Conservation (phyloP, 2,797 vertebrate species). For the Champsocephalus gunnari region DNA sequence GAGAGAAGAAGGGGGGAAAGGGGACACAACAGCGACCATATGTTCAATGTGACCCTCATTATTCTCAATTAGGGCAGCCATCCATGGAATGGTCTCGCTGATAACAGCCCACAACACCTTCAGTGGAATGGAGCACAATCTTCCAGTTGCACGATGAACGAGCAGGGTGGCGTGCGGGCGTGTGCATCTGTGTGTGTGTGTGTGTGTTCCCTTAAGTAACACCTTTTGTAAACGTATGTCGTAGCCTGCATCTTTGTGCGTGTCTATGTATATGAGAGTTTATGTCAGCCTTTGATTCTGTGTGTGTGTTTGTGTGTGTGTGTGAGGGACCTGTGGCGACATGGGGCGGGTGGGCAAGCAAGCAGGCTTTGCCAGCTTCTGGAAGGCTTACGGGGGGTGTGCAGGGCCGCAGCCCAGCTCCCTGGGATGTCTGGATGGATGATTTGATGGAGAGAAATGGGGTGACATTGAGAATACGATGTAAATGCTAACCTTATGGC, state of each 20-base stretch:
- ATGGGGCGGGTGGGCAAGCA: conserved; percentile 56
- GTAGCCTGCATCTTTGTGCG: not conserved
- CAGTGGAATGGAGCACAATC: conserved; percentile 77
- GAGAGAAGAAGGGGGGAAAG: conserved; percentile 79
- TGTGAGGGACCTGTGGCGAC: conserved; percentile 55
- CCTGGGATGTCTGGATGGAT: conserved; percentile 80
- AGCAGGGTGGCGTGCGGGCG: conserved; percentile 49
- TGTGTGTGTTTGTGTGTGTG: conserved; percentile 38
- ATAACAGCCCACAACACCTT: conserved; percentile 88
- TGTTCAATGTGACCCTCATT: conserved; percentile 93
- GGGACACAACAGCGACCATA: conserved; percentile 89
- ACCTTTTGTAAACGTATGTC: conserved; percentile 20
- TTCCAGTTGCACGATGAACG: conserved; percentile 76
- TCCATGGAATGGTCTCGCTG: conserved; percentile 90
- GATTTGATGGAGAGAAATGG: conserved; percentile 85
- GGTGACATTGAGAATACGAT: conserved; percentile 87
- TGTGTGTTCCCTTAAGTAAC: conserved; percentile 22
- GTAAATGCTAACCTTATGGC: conserved; percentile 80
- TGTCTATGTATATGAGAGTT: conserved; percentile 22
- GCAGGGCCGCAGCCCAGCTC: conserved; percentile 74
- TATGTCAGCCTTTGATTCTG: conserved; percentile 29
- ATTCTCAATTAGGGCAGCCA: conserved; percentile 92
- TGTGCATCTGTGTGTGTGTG: conserved; percentile 11
- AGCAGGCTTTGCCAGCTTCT: conserved; percentile 73
- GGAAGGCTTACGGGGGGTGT: conserved; percentile 78